Evolutionary conservation across 2,888 invertebrate species (phyloP).

Genomic region (Sacculina carcini): DNA sequence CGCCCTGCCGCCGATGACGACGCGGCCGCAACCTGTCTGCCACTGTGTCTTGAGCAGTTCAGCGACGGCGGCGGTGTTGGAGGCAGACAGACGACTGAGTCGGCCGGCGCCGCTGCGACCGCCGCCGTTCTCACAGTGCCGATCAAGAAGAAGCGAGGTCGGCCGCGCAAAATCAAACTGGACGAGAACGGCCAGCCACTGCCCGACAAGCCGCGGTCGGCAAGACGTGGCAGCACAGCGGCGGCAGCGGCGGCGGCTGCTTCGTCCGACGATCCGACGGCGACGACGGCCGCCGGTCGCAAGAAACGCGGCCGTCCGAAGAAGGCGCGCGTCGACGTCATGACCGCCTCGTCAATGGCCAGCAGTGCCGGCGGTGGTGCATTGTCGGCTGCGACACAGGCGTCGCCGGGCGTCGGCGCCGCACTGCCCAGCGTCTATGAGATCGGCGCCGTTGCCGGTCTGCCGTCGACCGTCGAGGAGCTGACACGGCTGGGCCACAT

Average conservation of each 20-base stretch:
- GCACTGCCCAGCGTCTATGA: background rate
- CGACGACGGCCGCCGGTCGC: slow-evolving; percentile 18
- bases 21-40: too few species aligned
- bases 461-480: too few species aligned
- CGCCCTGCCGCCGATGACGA: slow-evolving; percentile 1
- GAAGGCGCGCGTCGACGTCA: slow-evolving; percentile 15
- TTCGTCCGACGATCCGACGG: background rate
- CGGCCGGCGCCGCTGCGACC: background rate
- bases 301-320: slow-evolving; percentile 49
- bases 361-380: too few species aligned
- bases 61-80: background rate
- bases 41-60: too few species aligned
- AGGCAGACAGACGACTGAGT: slow-evolving; percentile 2
- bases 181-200: slow-evolving; percentile 22
- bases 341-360: too few species aligned
- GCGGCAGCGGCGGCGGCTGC: background rate
- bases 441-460: background rate
- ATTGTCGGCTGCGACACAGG: background rate
- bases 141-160: slow-evolving; percentile 16
- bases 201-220: slow-evolving; percentile 9
- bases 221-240: background rate
- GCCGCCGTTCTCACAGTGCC: slow-evolving; percentile 13
- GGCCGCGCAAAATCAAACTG: slow-evolving; percentile 53
- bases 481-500: too few species aligned
- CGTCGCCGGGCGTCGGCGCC: background rate